Base-by-base conservation (phyloP, 2,113 vertebrate genomes). In the Promerops cafer region DNA sequence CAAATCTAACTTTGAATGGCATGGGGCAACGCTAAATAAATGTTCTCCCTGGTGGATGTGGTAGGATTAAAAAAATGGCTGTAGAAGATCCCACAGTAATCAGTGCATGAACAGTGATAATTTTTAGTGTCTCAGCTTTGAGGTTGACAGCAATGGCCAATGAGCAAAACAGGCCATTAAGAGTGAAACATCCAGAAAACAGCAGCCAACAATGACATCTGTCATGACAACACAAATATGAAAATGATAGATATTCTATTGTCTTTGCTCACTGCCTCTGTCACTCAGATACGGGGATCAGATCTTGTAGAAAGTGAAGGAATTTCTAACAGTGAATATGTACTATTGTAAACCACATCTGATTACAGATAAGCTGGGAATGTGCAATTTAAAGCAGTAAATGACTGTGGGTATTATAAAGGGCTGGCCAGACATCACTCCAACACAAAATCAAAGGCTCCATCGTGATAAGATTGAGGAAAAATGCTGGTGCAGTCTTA, bases 391-490 rank as follows among this genome's bases (percentile, higher is more conserved):
- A 63, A 59, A 87, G 20, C 21, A 83, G 16, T 44, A 83, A 61
- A 77, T 57, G 22, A 45, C 54, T 44, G 12, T 18, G 31, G 21
- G 17, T 84, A 16, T 82, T 79, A 40, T 26, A 92, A 77, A 86
- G 13, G 30, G 37, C 45, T 74, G 28, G 56, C 3, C 39, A 61
- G 30, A 54, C 18, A n/a, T 61, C 23, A 65, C 28, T 68, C 35
- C 15, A 61, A 70, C 71, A 83, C 6, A 75, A 49, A 45, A 83
- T 35, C 23, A 65, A 93, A 88, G 35, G 13, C n/a, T 57, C 6
- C n/a, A 49, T 26, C 0, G 0, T 44, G 10, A 30, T 31, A 66
- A 63, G 14, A 79, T 5, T 52, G 27, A 89, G 9, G 6, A 59
- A 22, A 65, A 86, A 66, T 1, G 6, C 14, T 70, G 20, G 31